phyloP scores from a whole-genome alignment of 2,888 invertebrate genomes.

The Invenusta paracnida region DNA sequence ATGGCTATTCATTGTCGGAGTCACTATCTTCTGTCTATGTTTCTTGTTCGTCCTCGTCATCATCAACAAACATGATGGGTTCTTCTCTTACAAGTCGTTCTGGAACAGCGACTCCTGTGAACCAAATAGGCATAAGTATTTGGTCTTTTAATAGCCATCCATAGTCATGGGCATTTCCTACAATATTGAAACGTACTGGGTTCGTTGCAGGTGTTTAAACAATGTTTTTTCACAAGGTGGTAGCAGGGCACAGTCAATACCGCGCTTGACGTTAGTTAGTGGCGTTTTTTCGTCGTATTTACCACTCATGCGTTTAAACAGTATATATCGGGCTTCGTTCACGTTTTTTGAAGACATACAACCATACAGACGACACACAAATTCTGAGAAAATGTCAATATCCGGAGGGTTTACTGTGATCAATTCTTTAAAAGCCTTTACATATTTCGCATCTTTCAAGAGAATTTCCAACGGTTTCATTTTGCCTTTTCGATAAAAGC shows the following conservation, averaged over 20 bases:
- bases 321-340: not conserved
- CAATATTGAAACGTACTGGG: not conserved
- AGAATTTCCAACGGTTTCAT: not conserved
- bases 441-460: not conserved
- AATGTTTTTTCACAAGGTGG: not conserved
- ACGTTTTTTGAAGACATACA: not conserved
- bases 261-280: not conserved
- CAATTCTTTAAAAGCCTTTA: not conserved
- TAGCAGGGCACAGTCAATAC: not conserved
- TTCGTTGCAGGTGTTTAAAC: not conserved
- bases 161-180: not conserved
- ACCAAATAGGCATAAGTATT: not conserved
- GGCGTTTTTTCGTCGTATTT: not conserved
- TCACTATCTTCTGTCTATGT: not conserved
- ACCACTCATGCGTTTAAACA: not conserved
- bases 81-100: not conserved
- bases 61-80: not conserved
- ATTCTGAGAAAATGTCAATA: not conserved
- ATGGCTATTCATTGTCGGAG: not conserved
- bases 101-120: not conserved
- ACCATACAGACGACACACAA: not conserved
- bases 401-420: not conserved
- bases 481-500: not conserved
- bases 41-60: not conserved
- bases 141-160: not conserved